Evolutionary conservation across 1,140 invertebrate genomes (phyloP).

Genomic region (Drosophila nigromelanica): DNA sequence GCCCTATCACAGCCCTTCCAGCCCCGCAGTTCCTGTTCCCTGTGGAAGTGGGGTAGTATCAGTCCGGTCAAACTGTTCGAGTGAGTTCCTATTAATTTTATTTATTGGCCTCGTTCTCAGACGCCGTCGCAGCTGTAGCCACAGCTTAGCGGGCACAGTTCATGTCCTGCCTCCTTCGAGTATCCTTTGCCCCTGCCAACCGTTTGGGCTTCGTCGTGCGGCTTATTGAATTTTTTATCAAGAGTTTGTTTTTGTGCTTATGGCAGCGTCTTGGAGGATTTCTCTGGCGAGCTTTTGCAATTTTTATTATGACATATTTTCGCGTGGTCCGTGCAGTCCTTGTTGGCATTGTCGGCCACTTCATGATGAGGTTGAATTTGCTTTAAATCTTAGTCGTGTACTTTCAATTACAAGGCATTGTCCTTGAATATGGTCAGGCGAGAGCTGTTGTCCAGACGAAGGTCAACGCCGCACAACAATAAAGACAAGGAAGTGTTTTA

Average conservation of each 20-base stretch:
- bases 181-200: slow-evolving; percentile 17
- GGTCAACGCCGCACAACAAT: slow-evolving; percentile 39
- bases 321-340: neutral
- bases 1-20: slow-evolving; percentile 26
- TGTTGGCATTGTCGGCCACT: slow-evolving; percentile 43
- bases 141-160: slow-evolving; percentile 47
- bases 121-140: neutral
- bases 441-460: slow-evolving; percentile 43
- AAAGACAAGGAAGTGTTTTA: slow-evolving; percentile 52
- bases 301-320: slow-evolving; percentile 72
- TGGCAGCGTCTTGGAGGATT: slow-evolving; percentile 60
- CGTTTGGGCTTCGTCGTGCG: slow-evolving; percentile 7
- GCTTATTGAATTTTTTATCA: slow-evolving; percentile 79
- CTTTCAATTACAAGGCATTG: slow-evolving; percentile 74
- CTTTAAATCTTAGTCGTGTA: slow-evolving; percentile 69
- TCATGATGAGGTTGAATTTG: slow-evolving; percentile 67
- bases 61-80: slow-evolving; percentile 68
- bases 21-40: slow-evolving; percentile 12
- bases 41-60: slow-evolving; percentile 4
- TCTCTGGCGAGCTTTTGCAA: slow-evolving; percentile 44
- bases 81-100: slow-evolving; percentile 79
- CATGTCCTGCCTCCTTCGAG: slow-evolving; percentile 42
- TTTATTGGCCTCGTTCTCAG: slow-evolving; percentile 66
- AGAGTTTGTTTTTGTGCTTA: slow-evolving; percentile 72
- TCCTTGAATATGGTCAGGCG: slow-evolving; percentile 58